Percentiles rank a stretch among this genome's conserved stretches.
These are phyloP conservation scores for Propithecus deckenii DNA, from an alignment of 2,797 vertebrate genomes.

Conservation along the genomic window DNA sequence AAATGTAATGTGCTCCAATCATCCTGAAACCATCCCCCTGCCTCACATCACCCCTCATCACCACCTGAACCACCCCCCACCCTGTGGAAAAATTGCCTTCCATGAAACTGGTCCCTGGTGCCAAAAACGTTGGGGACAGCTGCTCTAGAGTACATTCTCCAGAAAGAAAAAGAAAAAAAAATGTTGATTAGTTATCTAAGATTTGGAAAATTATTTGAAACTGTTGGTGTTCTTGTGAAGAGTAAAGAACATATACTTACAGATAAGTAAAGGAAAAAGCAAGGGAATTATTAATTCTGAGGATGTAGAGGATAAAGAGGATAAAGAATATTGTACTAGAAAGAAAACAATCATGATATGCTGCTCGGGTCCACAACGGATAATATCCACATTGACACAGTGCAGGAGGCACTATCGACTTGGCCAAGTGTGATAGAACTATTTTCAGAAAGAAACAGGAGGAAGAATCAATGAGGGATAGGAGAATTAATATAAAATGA, in stretches of 20 bases:
- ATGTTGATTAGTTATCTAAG: background rate
- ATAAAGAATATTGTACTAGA: background rate
- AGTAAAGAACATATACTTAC: background rate
- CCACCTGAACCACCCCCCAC: rapidly evolving
- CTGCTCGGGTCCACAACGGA: background rate
- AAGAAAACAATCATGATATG: background rate
- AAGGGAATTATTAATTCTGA: background rate
- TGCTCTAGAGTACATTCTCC: background rate
- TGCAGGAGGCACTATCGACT: background rate
- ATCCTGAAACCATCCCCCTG: too few relatives aligned
- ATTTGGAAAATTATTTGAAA: background rate
- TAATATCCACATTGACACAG: background rate
- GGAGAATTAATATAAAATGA: background rate
- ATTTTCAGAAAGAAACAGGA: background rate
- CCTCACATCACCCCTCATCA: too few relatives aligned
- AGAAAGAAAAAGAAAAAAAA: background rate
- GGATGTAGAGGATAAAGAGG: background rate
- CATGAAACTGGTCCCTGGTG: too few relatives aligned
- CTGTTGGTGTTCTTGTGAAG: background rate
- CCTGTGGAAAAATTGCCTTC: too few relatives aligned
- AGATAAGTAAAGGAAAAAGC: background rate
- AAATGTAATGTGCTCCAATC: too few relatives aligned
- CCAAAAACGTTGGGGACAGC: too few relatives aligned
- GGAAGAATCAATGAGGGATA: background rate
- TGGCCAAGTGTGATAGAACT: background rate